phyloP scores from a whole-genome alignment of 2,113 vertebrate species.

The Edolisoma coerulescens region DNA sequence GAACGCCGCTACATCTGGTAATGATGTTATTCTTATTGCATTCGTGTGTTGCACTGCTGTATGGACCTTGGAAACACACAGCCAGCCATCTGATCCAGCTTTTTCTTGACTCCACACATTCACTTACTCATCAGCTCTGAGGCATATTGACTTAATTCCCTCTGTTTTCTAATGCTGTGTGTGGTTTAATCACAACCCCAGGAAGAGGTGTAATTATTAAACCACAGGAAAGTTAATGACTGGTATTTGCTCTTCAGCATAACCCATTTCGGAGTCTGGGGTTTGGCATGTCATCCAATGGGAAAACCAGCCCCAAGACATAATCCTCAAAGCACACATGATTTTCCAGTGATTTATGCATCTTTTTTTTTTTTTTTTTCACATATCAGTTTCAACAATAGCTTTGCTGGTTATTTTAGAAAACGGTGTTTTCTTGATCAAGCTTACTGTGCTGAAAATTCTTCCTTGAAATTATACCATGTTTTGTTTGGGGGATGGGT shows the following conservation, averaged over 20 bases:
- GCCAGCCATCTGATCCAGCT: constrained; percentile 51
- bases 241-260: constrained; percentile 59
- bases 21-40: constrained; percentile 50
- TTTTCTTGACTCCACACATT: neutral
- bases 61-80: neutral
- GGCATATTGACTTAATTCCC: constrained; percentile 58
- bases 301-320: constrained; percentile 49
- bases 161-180: constrained; percentile 62
- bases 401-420: constrained; percentile 19
- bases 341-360: constrained; percentile 55
- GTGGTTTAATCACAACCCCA: constrained; percentile 69
- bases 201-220: constrained; percentile 74
- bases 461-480: neutral
- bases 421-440: neutral
- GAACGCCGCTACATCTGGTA: neutral
- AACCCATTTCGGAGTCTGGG: constrained; percentile 66
- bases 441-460: neutral
- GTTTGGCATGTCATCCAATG: constrained; percentile 59
- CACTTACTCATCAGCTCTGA: constrained; percentile 49
- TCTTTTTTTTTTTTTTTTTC: neutral
- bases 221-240: constrained; percentile 72
- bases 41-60: constrained; percentile 44
- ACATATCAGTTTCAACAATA: constrained; percentile 15
- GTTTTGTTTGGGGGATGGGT: neutral
- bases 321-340: constrained; percentile 37